Evolutionary conservation across 2,113 vertebrate species (phyloP), one percentile per base, ranked within the genome.

Genomic region (Telmatochromis sp.): DNA sequence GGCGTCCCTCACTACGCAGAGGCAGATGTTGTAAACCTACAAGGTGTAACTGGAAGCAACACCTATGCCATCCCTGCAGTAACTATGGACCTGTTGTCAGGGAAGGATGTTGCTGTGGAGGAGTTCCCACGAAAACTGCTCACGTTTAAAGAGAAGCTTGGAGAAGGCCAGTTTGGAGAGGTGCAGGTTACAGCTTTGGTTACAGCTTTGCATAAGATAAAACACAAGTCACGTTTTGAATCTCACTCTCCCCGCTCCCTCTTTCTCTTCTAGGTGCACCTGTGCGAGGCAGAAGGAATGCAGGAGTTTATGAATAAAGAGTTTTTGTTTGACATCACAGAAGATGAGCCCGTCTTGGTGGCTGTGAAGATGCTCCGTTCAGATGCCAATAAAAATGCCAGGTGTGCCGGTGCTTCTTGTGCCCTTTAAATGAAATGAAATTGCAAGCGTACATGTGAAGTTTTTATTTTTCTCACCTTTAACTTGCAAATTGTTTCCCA

Each of bases 81-180:
- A 6, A 98, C 98, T 31, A 99, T 99, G 99, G 98, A 99, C 93
- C 96, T 99, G 90, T 93, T 99, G 55, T 98, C 98, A 0, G 98
- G 98, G 55, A 99, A 99, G 84, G 98, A 99, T 0, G 97, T 99
- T 40, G 97, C 97, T 0, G 96, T 99, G 1, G 98, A 98, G 82
- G 99, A 99, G 93, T 99, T 99, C 89, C 98, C 99, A 7, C 94
- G 98, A 42, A 98, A 98, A 82, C 95, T 99, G 84, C 95, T 99
- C 54, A 97, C 96, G 0, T 99, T 99, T 94, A 99, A 99, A 91
- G 99, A 99, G 94, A 99, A 99, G 92, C 96, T 99, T 9, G 99
- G 99, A 82, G 99, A 99, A 89, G 99, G 99, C 80, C 99, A 99
- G 93, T 99, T 99, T 86, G 99, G 99, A 88, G 99, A 99, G 97